Base-by-base conservation (phyloP, 1,140 invertebrate genomes). In the Hesperophylax magnus region DNA sequence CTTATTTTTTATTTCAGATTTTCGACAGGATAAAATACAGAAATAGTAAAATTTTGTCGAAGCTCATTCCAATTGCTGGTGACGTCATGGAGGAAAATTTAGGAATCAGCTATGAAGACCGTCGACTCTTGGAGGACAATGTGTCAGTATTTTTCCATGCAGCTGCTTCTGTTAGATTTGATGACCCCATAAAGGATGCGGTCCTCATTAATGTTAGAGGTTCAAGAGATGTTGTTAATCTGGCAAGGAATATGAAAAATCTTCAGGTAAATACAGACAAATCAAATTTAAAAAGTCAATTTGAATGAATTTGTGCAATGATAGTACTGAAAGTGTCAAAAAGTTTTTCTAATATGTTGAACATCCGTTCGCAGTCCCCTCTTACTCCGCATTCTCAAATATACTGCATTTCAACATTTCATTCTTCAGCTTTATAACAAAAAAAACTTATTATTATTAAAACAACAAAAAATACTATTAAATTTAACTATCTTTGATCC, bases 111-210 rank as follows among this genome's bases (percentile, higher is more conserved):
- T 53, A 77, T 20, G n/a, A 76, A 58, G 77, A 84, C 67, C 65
- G 71, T 22, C 71, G 75, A 79, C 2, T 81, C 0, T 56, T 97
- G 11, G 63, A 79, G 20, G 72, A 79, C 6, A 67, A 20, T n/a
- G 72, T 84, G n/a, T 81, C 79, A 20, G 60, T 81, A 9, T 52
- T 84, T 24, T 81, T 84, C 52, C 82, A 84, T 27, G 82, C 52
- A 15, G 82, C 82, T 56, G 72, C 82, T 22, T 81, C 79, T 17
- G 80, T 84, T 3, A 93, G 94, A 85, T 97, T 97, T 87, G 93
- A 96, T 84, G 95, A 96, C 84, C 88, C 90, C n/a, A 86, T 97
- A 1, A 93, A 92, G 87, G 79, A 88, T 3, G 90, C 92, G 0
- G 85, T 92, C 20, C 87, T 90, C 0, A 86, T 89, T 34, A 93